These are phyloP conservation scores for Trachops cirrhosus DNA, from an alignment of 2,797 vertebrate genomes.

Conservation along the genomic window DNA sequence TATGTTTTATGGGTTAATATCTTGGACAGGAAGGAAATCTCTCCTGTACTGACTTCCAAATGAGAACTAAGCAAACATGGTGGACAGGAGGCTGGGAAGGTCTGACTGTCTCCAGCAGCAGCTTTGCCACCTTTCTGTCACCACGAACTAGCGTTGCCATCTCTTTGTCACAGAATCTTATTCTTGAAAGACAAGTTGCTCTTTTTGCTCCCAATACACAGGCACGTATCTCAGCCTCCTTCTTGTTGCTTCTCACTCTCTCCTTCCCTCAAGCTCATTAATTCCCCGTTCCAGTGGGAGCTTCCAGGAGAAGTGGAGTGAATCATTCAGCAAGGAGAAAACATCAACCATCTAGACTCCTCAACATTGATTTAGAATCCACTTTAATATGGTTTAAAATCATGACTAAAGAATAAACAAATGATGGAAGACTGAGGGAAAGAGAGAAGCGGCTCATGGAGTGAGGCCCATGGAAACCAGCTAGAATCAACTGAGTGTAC, in stretches of 20 bases:
- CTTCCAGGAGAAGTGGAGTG: slow-evolving; percentile 1
- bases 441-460: neutral
- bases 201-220: neutral
- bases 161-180: neutral
- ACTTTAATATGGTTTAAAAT: neutral
- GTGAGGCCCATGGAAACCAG: neutral
- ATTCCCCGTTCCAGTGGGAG: neutral
- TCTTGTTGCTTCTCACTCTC: neutral
- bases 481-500: neutral
- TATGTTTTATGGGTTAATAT: slow-evolving; percentile 37
- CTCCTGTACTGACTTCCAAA: neutral
- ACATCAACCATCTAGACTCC: neutral
- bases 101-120: neutral
- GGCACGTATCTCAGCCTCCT: neutral
- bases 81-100: neutral
- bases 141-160: neutral
- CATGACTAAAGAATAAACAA: neutral
- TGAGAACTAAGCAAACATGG: neutral
- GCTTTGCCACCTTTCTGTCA: neutral
- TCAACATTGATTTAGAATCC: slow-evolving; percentile 14
- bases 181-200: neutral
- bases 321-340: slow-evolving; percentile 7
- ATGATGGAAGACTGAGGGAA: neutral
- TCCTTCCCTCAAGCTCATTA: neutral
- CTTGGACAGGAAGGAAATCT: neutral